A percentile compares a stretch with the other conserved stretches of the same genome.
phyloP scores from a whole-genome alignment of 2,888 invertebrate species.

The Aelia acuminata region DNA sequence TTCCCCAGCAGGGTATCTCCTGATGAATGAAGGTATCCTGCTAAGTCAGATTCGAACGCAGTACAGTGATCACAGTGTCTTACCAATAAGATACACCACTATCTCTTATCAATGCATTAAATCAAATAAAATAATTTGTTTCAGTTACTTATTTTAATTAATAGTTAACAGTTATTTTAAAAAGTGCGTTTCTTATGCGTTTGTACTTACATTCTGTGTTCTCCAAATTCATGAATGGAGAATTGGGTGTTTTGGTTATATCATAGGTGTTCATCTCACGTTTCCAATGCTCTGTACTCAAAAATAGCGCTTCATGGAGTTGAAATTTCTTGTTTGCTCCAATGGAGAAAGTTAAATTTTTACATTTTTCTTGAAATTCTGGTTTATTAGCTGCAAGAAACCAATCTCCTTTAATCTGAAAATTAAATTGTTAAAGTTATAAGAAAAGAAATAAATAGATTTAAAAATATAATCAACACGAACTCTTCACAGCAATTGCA shows the following conservation, averaged over 20 bases:
- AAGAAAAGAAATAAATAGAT: background rate
- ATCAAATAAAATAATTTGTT: too few species aligned
- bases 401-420: constrained; percentile 18
- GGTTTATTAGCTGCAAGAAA: constrained; percentile 2
- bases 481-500: too few species aligned
- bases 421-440: background rate
- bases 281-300: background rate
- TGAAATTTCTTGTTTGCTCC: background rate
- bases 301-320: background rate
- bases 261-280: background rate
- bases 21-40: too few species aligned
- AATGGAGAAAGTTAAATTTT: constrained; percentile 15
- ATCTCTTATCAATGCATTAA: too few species aligned
- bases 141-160: too few species aligned
- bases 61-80: too few species aligned
- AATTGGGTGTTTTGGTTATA: background rate
- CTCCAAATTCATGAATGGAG: background rate
- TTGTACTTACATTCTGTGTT: background rate
- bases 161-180: too few species aligned
- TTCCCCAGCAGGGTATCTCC: too few species aligned
- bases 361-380: constrained; percentile 29
- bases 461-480: too few species aligned
- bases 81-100: too few species aligned
- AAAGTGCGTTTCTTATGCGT: background rate
- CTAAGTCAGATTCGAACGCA: too few species aligned